Evolutionary conservation across 2,797 vertebrate species (phyloP).

Genomic region (Melanogrammus aeglefinus): DNA sequence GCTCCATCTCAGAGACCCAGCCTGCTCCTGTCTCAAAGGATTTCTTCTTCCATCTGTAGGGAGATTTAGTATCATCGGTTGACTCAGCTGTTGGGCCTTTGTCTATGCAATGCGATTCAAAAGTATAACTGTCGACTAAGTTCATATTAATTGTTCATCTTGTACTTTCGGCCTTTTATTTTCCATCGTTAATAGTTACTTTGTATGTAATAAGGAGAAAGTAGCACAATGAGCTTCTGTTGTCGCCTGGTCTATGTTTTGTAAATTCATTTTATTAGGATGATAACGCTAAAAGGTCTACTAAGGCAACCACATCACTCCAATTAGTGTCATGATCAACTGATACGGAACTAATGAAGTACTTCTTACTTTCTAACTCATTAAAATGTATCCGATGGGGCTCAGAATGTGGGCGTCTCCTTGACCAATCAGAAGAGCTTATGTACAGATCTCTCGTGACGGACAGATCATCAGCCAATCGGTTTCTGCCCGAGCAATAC

Average conservation of each 20-base stretch:
- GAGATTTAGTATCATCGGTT: no score
- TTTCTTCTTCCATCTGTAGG: no score
- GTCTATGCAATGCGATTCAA: no score
- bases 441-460: constrained; percentile 22
- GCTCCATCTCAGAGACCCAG: no score
- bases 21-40: no score
- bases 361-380: not conserved
- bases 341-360: not conserved
- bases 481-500: constrained; percentile 16
- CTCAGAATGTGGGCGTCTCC: not conserved
- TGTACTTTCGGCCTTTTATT: no score
- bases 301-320: not conserved
- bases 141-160: no score
- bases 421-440: constrained; percentile 27
- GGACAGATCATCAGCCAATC: constrained; percentile 59
- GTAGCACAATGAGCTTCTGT: not conserved
- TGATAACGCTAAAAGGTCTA: not conserved
- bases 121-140: no score
- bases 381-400: not conserved
- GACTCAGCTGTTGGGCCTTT: no score
- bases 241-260: not conserved
- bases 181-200: no score
- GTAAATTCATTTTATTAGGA: not conserved
- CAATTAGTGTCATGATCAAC: not conserved
- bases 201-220: no score